Evolutionary conservation across 2,113 vertebrate genomes (phyloP).

Genomic region (Haemorhous mexicanus): DNA sequence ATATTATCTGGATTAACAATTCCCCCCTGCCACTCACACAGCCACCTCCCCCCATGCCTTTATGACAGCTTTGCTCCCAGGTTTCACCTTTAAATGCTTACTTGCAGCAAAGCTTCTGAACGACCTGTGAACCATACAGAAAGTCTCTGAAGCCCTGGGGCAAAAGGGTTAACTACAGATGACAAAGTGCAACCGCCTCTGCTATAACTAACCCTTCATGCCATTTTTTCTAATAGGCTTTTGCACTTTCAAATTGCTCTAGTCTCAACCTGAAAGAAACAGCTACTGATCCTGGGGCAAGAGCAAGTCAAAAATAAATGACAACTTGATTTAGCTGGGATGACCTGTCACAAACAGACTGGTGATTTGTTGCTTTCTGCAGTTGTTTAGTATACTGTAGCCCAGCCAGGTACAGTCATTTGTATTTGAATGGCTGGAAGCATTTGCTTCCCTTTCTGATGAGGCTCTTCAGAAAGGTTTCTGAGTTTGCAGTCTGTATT

Average conservation of each 20-base stretch:
- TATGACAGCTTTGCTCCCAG: neutral
- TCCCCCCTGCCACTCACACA: neutral
- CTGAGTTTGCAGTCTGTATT: neutral
- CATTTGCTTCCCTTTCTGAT: neutral
- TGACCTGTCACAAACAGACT: conserved; percentile 56
- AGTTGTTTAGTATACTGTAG: conserved; percentile 44
- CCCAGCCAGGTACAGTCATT: neutral
- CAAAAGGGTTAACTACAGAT: conserved; percentile 61
- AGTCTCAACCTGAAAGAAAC: conserved; percentile 55
- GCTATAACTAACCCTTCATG: conserved; percentile 65
- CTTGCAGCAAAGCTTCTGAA: neutral
- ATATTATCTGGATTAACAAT: neutral
- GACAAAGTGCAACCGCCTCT: conserved; percentile 47
- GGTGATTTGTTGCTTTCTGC: conserved; percentile 63
- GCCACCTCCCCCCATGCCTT: neutral
- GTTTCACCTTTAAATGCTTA: conserved; percentile 23
- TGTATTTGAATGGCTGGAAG: neutral
- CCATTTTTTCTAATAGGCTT: conserved; percentile 66
- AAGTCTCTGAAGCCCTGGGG: conserved; percentile 32
- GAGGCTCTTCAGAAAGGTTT: neutral
- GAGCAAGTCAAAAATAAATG: conserved; percentile 67
- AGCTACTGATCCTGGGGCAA: conserved; percentile 57
- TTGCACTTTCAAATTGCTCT: conserved; percentile 64
- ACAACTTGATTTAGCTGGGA: conserved; percentile 67
- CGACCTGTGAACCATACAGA: conserved; percentile 39